Conservation (phyloP, 2,888 invertebrate species). For the Dynastes maya region DNA sequence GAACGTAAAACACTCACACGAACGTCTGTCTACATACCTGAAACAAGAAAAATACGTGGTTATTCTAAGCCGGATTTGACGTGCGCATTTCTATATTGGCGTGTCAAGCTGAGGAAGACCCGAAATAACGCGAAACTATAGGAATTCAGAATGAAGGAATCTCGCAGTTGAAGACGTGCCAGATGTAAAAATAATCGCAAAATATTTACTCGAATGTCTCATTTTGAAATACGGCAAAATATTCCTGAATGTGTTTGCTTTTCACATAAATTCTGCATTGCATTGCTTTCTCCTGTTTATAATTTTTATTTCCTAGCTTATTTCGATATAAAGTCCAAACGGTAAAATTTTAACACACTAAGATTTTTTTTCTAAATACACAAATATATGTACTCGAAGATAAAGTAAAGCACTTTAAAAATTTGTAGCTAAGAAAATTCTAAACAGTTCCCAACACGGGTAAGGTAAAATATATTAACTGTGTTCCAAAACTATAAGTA, state of each 20-base stretch:
- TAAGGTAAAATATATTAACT: too few relatives aligned
- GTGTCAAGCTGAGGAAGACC: background rate
- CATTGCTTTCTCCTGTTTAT: constrained; percentile 2
- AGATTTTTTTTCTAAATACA: too few relatives aligned
- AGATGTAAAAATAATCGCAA: constrained; percentile 40
- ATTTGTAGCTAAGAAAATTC: too few relatives aligned
- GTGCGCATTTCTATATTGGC: background rate
- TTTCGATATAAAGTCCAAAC: too few relatives aligned
- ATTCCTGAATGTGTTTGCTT: background rate
- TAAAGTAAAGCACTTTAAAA: too few relatives aligned
- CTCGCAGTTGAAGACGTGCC: constrained; percentile 18
- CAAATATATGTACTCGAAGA: too few relatives aligned
- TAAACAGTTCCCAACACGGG: too few relatives aligned
- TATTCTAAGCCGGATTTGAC: constrained; percentile 19
- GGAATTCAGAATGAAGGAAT: constrained; percentile 33
- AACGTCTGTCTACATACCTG: constrained; percentile 25
- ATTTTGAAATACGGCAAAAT: background rate
- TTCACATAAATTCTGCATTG: background rate
- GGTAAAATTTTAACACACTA: too few relatives aligned
- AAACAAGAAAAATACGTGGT: constrained; percentile 17
- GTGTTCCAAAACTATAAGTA: too few relatives aligned
- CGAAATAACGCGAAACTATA: constrained; percentile 4
- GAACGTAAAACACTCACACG: background rate
- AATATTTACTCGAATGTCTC: constrained; percentile 18
- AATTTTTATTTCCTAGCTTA: background rate